Percentiles rank a stretch among this genome's conserved stretches.
Conservation (phyloP, 2,888 invertebrate genomes). For the Polyploca ridens region DNA sequence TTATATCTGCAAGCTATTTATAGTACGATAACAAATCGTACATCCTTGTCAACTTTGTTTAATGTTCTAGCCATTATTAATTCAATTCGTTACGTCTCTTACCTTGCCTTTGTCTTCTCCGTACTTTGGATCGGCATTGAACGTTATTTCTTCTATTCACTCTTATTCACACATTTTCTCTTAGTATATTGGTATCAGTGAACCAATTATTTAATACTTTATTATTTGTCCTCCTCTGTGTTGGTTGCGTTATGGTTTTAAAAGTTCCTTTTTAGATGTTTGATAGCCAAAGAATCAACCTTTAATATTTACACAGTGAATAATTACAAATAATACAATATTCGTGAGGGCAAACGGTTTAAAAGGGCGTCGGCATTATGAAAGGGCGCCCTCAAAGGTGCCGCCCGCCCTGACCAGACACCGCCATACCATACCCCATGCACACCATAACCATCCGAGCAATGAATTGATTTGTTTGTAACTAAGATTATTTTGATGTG, state of each 20-base stretch:
- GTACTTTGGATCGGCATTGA: too few species aligned
- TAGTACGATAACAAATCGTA: not conserved
- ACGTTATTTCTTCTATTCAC: not conserved
- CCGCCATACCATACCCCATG: not conserved
- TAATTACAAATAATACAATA: constrained; percentile 25
- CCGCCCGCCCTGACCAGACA: constrained; percentile 48
- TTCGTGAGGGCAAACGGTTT: constrained; percentile 28
- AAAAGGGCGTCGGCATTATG: constrained; percentile 46
- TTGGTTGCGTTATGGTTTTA: too few species aligned
- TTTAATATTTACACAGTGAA: not conserved
- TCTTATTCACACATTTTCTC: not conserved
- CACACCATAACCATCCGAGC: constrained; percentile 14
- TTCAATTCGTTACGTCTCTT: not conserved
- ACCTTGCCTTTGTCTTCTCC: not conserved
- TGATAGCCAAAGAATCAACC: not conserved
- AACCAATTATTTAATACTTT: too few species aligned
- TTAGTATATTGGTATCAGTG: too few species aligned
- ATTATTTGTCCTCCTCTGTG: too few species aligned
- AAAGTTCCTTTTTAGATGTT: too few species aligned
- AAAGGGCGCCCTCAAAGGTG: constrained; percentile 47
- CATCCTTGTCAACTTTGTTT: not conserved
- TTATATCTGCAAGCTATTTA: not conserved
- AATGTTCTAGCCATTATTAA: not conserved
- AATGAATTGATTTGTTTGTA: constrained; percentile 20
- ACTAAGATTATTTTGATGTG: constrained; percentile 13